phyloP scores from a whole-genome alignment of 2,797 vertebrate species.

The Cryptoprocta ferox region DNA sequence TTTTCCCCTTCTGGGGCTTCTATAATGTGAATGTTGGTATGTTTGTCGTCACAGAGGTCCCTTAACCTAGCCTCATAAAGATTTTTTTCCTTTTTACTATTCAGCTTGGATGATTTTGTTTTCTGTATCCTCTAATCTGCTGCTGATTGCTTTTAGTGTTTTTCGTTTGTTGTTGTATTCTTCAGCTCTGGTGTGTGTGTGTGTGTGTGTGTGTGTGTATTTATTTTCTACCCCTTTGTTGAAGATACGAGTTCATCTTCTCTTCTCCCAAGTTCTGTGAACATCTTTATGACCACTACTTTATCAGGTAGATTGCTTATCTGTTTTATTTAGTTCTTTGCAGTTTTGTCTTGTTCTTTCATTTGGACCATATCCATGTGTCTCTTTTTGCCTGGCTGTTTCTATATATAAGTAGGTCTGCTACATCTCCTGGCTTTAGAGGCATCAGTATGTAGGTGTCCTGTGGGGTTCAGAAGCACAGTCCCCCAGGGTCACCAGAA shows the following conservation, averaged over 20 bases:
- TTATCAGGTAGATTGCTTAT: not conserved
- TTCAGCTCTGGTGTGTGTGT: not conserved
- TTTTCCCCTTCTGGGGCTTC: not conserved
- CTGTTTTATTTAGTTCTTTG: not conserved
- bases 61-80: not conserved
- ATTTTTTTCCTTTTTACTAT: not conserved
- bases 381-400: not conserved
- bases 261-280: not conserved
- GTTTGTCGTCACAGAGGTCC: not conserved
- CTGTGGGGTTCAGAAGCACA: not conserved
- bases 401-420: not conserved
- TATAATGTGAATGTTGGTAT: not conserved
- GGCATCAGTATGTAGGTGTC: not conserved
- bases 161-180: not conserved
- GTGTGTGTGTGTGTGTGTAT: too few species aligned
- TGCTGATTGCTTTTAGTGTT: not conserved
- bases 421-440: not conserved
- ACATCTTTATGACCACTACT: not conserved
- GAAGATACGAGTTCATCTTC: not conserved
- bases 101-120: not conserved
- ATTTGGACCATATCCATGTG: not conserved
- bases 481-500: not conserved
- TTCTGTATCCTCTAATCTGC: not conserved
- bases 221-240: not conserved
- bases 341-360: not conserved